Evolutionary conservation across 2,888 invertebrate genomes (phyloP).

Genomic region (Hecatera dysodea): DNA sequence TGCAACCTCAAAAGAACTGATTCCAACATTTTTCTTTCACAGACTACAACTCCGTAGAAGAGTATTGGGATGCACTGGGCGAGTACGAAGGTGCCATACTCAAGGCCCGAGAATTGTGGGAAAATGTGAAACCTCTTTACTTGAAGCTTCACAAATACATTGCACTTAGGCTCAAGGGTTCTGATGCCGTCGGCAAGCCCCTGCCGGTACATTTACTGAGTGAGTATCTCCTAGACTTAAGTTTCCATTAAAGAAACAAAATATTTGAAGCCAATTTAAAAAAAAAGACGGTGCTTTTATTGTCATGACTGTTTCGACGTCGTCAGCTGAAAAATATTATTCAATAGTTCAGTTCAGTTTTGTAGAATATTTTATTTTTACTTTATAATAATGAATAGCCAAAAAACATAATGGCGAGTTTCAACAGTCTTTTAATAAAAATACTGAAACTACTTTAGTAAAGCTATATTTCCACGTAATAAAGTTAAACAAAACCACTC

Average conservation of each 20-base stretch:
- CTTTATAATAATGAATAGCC: not conserved
- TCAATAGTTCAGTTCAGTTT: not conserved
- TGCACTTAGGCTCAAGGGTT: slow-evolving; percentile 84
- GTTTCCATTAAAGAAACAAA: slow-evolving; percentile 7
- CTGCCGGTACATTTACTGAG: slow-evolving; percentile 89
- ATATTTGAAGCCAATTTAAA: not conserved
- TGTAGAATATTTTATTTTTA: not conserved
- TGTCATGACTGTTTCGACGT: not conserved
- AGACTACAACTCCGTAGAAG: slow-evolving; percentile 85
- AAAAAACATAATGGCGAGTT: not conserved
- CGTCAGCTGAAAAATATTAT: slow-evolving; percentile 3
- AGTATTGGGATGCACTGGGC: slow-evolving; percentile 90
- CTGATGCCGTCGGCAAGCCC: slow-evolving; percentile 85
- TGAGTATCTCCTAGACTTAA: slow-evolving; percentile 77
- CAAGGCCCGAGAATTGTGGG: slow-evolving; percentile 90
- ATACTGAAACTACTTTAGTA: not conserved
- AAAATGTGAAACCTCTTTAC: slow-evolving; percentile 89
- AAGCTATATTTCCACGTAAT: not conserved
- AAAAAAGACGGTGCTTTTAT: not conserved
- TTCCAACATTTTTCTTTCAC: slow-evolving; percentile 52
- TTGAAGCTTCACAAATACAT: slow-evolving; percentile 90
- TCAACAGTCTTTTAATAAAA: not conserved
- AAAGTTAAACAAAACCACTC: slow-evolving; percentile 11
- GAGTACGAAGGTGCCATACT: slow-evolving; percentile 89
- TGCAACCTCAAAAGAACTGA: not conserved